Evolutionary conservation across 2,113 vertebrate species (phyloP), one percentile per base, ranked within the genome.

Genomic region (Brachypodius melanocephalos): DNA sequence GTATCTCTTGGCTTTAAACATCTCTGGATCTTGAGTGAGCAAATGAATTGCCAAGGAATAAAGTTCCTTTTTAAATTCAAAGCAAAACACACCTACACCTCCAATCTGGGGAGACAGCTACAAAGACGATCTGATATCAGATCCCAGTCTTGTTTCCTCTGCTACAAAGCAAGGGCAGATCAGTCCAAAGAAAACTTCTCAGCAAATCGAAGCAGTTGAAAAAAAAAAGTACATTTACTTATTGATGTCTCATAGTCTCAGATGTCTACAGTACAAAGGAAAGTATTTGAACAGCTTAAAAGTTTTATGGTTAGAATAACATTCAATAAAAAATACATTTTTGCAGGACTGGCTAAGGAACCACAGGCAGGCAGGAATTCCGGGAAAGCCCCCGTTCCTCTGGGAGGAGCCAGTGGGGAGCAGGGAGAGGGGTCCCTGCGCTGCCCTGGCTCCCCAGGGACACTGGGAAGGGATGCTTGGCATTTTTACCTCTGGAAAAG

Each of bases 201-300:
- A 83, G 76, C 59, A 89, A 78, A 93, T 91, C 74, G 94, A 91
- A 91, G 79, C 63, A 91, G 75, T 42, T 7, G 4, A 36, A 75
- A 86, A 87, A 86, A 87, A 88, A 88, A 86, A 73, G 59, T 69
- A 89, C 92, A 90, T 95, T 96, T 91, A 93, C 94, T 96, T 96
- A 86, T 92, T 96, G 96, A 94, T 91, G 93, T 93, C 95, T 91
- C 93, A 67, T 93, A 92, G 92, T 95, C 79, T 97, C 95, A 94
- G 65, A 96, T 97, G 96, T 97, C 94, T 90, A 75, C 0, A 0
- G 95, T 88, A 97, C 92, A 97, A 97, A 97, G 92, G 86, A 92
- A 97, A 97, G 96, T 96, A 97, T 97, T 96, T 97, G 96, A 97
- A 97, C 95, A 97, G 96, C 94, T 97, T 97, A 95, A 91, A 96